Percentiles rank a stretch among this genome's conserved stretches.
Conservation (phyloP, 2,797 vertebrate species). For the Xerus rutilus region DNA sequence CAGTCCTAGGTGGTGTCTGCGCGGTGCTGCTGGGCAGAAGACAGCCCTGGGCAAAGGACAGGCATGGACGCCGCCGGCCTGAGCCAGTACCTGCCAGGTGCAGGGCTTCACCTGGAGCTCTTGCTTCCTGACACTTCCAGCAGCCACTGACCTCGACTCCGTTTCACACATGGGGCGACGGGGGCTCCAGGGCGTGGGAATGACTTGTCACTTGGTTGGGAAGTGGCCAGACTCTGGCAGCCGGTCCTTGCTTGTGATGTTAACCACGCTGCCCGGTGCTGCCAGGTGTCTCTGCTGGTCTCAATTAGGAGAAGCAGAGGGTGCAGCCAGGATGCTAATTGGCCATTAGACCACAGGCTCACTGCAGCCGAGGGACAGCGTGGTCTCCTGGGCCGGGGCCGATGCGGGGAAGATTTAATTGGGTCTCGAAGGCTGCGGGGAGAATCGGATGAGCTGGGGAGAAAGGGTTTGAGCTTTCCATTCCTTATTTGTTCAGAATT, state of each 20-base stretch:
- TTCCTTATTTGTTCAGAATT: neutral
- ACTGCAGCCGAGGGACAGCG: no score
- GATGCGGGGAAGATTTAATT: no score
- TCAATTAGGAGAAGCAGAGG: neutral
- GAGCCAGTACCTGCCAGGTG: neutral
- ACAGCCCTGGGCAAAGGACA: neutral
- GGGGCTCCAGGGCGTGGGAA: neutral
- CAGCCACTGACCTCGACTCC: neutral
- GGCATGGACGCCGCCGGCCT: no score
- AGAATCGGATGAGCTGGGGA: no score
- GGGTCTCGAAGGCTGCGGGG: no score
- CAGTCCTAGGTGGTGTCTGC: neutral
- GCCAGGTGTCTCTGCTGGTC: neutral
- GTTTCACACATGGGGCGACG: accelerated
- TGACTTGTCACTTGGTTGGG: neutral
- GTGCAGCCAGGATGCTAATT: neutral
- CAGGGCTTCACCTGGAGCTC: accelerated
- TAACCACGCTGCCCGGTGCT: neutral
- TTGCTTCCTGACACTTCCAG: accelerated
- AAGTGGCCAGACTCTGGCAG: neutral
- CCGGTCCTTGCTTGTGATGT: neutral
- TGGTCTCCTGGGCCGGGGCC: no score
- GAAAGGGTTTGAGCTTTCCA: no score
- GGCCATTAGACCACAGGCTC: neutral
- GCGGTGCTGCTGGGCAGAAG: no score